Evolutionary conservation across 2,888 invertebrate species (phyloP), one percentile per base, ranked within the genome.

Genomic region (Synanthedon formicaeformis): DNA sequence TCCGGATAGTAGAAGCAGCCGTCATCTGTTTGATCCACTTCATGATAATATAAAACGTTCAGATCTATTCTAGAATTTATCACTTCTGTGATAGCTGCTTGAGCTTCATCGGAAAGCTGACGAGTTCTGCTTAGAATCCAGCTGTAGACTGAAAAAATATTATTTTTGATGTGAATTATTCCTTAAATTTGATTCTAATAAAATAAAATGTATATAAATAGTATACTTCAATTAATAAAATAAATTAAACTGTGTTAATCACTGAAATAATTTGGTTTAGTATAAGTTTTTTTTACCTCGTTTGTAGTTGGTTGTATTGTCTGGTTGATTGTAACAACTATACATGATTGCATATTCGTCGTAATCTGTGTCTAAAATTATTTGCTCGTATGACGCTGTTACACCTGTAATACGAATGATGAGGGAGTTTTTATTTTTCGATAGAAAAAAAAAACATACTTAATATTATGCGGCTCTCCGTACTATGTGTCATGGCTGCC

Each of bases 361-460:
- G 64, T 93, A 93, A 66, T 93, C 92, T 0, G 92, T 92, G 3
- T 86, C 90, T 10, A 93, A 61, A 18, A 93, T 72, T 89, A 89
- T 90, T 5, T 84, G 57, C 2, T 75, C 66, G 14, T 67, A 64
- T 41, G 61, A 54, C 1, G 54, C 59, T 14, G 56, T 54, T 5
- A 54, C 34, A 34, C 34, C 76, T 76, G 68, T 2, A 65, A 69
- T n/a, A 45, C 5, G 34, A 34, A 34, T 8, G 34, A 10, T 27
- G 27, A 27, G 27, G 27, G 27, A 27, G 8, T 8, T 34, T 34
- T 34, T 34, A 34, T 34, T 34, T 34, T 34, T 34, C 10, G 8
- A 2, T 8, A 34, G 34, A 34, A 34, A 34, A 23, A 23, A 23
- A 4, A 4, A 4, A 23, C 4, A 23, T 18, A 23, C 23, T 4